Base-by-base conservation (phyloP, 2,113 vertebrate species). In the Ammospiza nelsoni region DNA sequence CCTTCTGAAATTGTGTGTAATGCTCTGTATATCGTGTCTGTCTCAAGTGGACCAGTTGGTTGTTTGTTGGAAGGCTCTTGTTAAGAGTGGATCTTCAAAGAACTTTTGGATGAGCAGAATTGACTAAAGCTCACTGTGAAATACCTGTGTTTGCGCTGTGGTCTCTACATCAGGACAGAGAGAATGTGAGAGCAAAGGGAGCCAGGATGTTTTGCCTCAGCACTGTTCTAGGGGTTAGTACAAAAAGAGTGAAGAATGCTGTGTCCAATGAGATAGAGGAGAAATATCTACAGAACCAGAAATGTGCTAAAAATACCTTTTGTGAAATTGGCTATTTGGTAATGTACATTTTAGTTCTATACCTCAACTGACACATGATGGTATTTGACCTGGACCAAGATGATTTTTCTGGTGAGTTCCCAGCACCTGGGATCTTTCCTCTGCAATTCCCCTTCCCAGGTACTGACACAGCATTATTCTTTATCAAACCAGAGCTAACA, bases 381-480 rank as follows among this genome's bases (percentile, higher is more conserved):
- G 6, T 61, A 66, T 44, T 77, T 55, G 24, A 86, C 63, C 43
- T 48, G 43, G 43, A 48, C 39, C 22, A 9, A 80, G 24, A 48
- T 16, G 19, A 21, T 43, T 82, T 86, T 83, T 77, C 22, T 31
- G 9, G 29, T 52, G 59, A 84, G 68, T 91, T 77, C 54, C 49
- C 44, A 67, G 79, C 19, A 67, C 48, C 49, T 65, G 72, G 19
- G 39, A 75, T 23, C 39, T 71, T 84, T 69, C 11, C 41, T 55
- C 52, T 92, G 52, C 44, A 57, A 23, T 51, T 68, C 44, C 84
- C n/a, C 24, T 81, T 78, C 44, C 28, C 73, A 93, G 80, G 79
- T 95, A 75, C 87, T 96, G 92, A 93, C 57, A 67, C 57, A 86
- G 83, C 94, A 95, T 81, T 93, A 86, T 94, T 94, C 93, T 90